Evolutionary conservation across 2,888 invertebrate species (phyloP).

Genomic region (Lacanobia wlatinum): DNA sequence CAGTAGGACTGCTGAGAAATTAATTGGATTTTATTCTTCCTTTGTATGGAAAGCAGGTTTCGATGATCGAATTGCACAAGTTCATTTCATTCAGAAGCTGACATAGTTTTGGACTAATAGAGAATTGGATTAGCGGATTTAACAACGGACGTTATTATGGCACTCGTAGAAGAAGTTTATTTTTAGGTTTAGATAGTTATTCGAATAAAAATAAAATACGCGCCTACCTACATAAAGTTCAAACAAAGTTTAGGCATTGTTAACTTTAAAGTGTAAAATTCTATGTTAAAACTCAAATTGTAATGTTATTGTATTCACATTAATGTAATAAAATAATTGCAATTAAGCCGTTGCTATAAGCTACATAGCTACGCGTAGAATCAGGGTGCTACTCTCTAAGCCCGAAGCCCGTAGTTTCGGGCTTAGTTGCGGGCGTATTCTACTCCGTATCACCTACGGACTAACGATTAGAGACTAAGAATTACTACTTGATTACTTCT

Average conservation of each 20-base stretch:
- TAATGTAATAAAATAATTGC: no score
- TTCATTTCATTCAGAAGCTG: conserved; percentile 17
- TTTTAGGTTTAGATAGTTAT: not conserved
- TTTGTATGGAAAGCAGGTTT: conserved; percentile 13
- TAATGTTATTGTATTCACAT: no score
- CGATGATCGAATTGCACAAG: conserved; percentile 34
- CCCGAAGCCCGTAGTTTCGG: no score
- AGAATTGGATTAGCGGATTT: not conserved
- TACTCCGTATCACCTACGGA: no score
- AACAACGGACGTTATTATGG: not conserved
- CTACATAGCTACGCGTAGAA: not conserved
- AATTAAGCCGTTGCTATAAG: no score
- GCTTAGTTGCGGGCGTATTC: no score
- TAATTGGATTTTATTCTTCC: conserved; percentile 46
- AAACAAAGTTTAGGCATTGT: no score
- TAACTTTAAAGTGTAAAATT: no score
- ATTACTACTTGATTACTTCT: no score
- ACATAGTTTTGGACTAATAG: conserved; percentile 8
- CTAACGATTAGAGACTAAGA: no score
- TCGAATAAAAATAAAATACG: not conserved
- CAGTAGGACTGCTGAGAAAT: conserved; percentile 9
- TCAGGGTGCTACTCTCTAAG: no score
- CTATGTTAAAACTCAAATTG: no score
- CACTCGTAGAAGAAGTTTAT: not conserved
- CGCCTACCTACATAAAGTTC: not conserved